Base-by-base conservation (phyloP, 1,140 invertebrate species). In the Bacillus rossius region DNA sequence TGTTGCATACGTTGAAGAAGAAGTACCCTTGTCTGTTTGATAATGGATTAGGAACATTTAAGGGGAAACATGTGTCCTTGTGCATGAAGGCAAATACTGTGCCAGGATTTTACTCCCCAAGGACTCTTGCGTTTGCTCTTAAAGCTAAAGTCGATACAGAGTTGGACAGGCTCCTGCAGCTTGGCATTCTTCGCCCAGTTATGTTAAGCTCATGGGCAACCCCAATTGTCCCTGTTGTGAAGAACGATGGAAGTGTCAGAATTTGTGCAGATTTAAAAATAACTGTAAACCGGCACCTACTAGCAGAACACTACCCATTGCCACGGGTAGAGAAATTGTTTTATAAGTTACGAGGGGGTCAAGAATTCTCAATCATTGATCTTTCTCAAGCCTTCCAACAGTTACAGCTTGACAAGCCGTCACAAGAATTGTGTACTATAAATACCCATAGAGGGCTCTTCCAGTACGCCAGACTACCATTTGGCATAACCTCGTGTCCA, bases 191-290 rank as follows among this genome's bases (percentile, higher is more conserved):
- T 3, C 29, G 58, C 23, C 41, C 47, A 29, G 65, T 73, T 4
- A 47, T 62, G 43, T 57, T 61, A 47, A 65, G 61, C 29, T 60
- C 69, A 34, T 79, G 71, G 73, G 74, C 68, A 7, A 69, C 74
- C 14, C 74, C 75, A 0, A 67, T 81, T 5, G 76, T 79, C 0
- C 64, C 75, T 0, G 72, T 81, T 7, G 40, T 73, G 34, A 80
- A 81, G 65, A 63, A 64, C 22, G 67, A 73, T 58, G 73, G 72
- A 8, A 63, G 61, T 2, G 61, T 72, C 20, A 22, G 77, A 19
- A 65, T 79, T 41, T 78, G 76, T 66, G 71, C 71, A 1, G 75
- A 79, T 64, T 79, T 71, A 60, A 68, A 71, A 55, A 64, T 69
- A 47, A 56, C 66, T 16, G 42, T 66, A 29, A 67, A 66, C 55